Conservation (phyloP, 2,113 vertebrate genomes). For the Bombycilla garrulus region DNA sequence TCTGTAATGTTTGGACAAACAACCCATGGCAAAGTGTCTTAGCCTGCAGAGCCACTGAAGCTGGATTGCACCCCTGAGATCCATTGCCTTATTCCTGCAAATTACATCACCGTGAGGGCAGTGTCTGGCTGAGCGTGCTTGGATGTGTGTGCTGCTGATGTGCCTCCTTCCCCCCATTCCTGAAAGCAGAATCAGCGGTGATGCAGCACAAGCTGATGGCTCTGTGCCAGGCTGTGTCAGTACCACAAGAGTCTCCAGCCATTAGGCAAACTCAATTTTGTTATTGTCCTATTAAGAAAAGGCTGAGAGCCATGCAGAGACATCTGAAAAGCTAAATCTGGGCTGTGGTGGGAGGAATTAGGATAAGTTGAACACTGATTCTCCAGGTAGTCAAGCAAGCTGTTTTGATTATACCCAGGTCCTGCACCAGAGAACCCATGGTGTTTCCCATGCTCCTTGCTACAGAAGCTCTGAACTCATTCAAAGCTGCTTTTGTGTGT, state of each 20-base stretch:
- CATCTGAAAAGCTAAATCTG: background rate
- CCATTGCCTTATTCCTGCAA: background rate
- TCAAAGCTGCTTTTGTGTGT: background rate
- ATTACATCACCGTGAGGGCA: background rate
- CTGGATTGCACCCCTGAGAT: background rate
- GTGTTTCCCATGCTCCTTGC: background rate
- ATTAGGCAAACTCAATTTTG: background rate
- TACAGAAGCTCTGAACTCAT: background rate
- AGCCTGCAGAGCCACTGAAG: background rate
- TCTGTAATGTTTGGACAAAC: background rate
- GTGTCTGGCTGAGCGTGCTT: background rate
- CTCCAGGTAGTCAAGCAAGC: background rate
- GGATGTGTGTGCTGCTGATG: background rate
- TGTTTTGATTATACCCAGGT: background rate
- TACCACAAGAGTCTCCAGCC: background rate
- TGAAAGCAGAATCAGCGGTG: background rate
- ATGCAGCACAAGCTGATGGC: background rate
- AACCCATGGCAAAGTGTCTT: background rate
- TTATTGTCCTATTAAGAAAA: background rate
- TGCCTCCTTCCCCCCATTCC: background rate
- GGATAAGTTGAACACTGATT: background rate
- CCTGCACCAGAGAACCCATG: background rate
- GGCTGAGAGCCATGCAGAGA: background rate
- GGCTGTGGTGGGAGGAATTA: background rate
- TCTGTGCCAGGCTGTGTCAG: background rate